phyloP scores from a whole-genome alignment of 2,888 invertebrate species.

The Orthosia cruda region DNA sequence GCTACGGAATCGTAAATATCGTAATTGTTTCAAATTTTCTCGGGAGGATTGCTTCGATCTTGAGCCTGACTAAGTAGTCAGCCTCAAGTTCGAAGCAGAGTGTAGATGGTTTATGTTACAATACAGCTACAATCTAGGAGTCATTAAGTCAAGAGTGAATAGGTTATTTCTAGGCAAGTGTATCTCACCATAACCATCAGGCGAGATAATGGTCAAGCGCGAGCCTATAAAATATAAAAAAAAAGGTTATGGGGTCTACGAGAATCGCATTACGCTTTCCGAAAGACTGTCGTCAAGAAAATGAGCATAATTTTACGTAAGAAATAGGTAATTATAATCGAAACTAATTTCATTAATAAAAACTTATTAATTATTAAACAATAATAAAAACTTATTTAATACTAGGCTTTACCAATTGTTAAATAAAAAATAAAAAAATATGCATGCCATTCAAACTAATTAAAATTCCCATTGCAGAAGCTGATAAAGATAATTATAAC shows the following conservation, averaged over 20 bases:
- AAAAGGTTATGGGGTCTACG: too few species aligned
- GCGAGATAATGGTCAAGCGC: too few species aligned
- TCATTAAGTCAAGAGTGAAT: too few species aligned
- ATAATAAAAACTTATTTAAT: too few species aligned
- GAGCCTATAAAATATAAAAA: too few species aligned
- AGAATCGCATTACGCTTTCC: not conserved
- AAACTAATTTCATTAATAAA: not conserved
- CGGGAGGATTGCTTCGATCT: not conserved
- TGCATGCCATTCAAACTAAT: constrained; percentile 20
- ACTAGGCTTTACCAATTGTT: not conserved
- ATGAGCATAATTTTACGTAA: not conserved
- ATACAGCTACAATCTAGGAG: too few species aligned
- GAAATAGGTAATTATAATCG: not conserved
- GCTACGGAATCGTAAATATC: not conserved
- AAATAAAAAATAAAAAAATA: constrained; percentile 15
- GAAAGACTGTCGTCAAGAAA: not conserved
- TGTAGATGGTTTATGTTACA: too few species aligned
- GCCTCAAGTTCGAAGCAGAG: too few species aligned
- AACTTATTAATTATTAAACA: too few species aligned
- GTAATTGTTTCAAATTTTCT: not conserved
- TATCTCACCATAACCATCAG: too few species aligned
- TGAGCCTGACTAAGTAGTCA: too few species aligned
- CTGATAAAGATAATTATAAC: constrained; percentile 33
- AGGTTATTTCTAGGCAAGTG: too few species aligned
- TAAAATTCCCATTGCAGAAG: constrained; percentile 42